A percentile compares a stretch with the other conserved stretches of the same genome.
phyloP scores from a whole-genome alignment of 2,113 vertebrate genomes.

The Hydropotes inermis region DNA sequence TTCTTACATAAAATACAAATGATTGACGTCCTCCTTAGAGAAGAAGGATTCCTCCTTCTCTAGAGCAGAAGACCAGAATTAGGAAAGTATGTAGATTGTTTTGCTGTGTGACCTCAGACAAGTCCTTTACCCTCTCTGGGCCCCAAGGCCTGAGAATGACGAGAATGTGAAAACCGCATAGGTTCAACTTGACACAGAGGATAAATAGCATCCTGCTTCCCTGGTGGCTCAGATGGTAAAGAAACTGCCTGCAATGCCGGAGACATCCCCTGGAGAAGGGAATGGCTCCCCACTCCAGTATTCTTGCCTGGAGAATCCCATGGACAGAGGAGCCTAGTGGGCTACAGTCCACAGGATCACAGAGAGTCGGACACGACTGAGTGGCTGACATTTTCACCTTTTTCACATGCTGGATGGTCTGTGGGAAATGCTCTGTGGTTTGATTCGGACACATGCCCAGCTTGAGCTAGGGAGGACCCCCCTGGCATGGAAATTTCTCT shows the following conservation, averaged over 20 bases:
- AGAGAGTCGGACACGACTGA: not conserved
- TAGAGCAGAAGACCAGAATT: not conserved
- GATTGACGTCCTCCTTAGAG: not conserved
- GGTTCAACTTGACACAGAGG: too few relatives aligned
- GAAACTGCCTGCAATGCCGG: not conserved
- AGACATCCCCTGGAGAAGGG: not conserved
- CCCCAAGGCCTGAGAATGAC: not conserved
- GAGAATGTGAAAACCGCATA: accelerated
- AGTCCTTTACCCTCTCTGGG: not conserved
- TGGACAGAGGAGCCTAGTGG: not conserved
- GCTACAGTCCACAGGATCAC: not conserved
- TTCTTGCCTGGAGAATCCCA: not conserved
- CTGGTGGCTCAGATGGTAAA: not conserved
- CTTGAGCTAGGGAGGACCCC: not conserved
- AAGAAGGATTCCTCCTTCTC: not conserved
- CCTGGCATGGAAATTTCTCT: not conserved
- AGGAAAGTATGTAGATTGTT: accelerated
- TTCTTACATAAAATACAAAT: not conserved
- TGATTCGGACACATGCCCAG: not conserved
- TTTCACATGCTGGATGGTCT: not conserved
- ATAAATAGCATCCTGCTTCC: not conserved
- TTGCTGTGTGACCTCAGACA: not conserved
- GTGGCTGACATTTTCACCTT: not conserved
- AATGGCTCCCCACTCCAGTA: not conserved
- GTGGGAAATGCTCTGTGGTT: accelerated